phyloP scores from a whole-genome alignment of 23 tunicate genomes.

The Halocynthia roretzi region DNA sequence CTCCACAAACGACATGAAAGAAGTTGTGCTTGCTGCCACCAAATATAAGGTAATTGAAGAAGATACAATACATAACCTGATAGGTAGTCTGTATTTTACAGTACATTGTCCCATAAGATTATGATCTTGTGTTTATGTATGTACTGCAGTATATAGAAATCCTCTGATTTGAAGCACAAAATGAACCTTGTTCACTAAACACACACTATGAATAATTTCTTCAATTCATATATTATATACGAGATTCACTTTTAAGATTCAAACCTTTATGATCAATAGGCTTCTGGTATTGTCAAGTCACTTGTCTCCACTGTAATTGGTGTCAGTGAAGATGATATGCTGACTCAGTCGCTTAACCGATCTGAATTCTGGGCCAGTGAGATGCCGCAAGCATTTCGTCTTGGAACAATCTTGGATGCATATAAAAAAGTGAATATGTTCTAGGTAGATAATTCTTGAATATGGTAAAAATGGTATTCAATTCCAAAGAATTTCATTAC shows the following conservation, averaged over 20 bases:
- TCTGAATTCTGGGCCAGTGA: conserved; percentile 5
- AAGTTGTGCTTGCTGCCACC: background rate
- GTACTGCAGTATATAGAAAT: too few species aligned
- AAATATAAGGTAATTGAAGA: background rate
- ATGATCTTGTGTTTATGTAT: too few species aligned
- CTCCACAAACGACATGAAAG: background rate
- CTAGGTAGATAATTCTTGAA: background rate
- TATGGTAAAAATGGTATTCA: too few species aligned
- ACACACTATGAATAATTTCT: too few species aligned
- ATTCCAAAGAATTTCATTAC: background rate
- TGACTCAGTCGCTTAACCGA: background rate
- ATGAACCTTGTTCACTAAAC: too few species aligned
- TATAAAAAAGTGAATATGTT: conserved; percentile 2
- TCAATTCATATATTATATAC: too few species aligned
- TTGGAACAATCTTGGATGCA: conserved; percentile 5
- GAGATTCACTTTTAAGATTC: background rate
- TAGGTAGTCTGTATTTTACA: too few species aligned
- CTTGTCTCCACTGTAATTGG: background rate
- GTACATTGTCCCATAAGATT: too few species aligned
- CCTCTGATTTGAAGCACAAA: too few species aligned
- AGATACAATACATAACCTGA: too few species aligned
- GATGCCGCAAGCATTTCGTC: conserved; percentile 3
- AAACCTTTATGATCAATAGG: background rate
- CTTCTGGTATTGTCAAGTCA: conserved; percentile 7
- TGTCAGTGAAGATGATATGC: background rate